A percentile compares a stretch with the other conserved stretches of the same genome.
Conservation (phyloP, 2,113 vertebrate species). For the Grammomys surdaster region DNA sequence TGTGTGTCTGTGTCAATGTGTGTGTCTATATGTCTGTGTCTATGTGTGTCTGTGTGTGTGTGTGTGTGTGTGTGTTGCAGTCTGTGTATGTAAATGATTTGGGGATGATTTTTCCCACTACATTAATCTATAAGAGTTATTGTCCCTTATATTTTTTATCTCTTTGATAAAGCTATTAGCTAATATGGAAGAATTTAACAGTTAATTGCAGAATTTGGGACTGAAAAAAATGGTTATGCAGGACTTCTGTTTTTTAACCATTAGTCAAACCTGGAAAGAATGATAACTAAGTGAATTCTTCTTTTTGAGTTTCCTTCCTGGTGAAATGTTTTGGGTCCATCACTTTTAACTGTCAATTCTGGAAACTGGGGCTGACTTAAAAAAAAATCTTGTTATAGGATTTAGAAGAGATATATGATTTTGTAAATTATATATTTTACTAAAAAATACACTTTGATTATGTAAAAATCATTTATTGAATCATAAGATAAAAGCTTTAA, state of each 20-base stretch:
- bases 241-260: not conserved
- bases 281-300: not conserved
- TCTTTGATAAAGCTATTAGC: not conserved
- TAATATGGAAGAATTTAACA: not conserved
- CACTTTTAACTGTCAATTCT: not conserved
- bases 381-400: not conserved
- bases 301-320: not conserved
- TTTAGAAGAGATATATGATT: not conserved
- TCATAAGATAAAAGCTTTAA: not conserved
- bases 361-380: not conserved
- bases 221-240: not conserved
- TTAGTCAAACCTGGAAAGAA: not conserved
- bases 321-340: not conserved
- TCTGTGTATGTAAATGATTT: not conserved
- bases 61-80: not conserved
- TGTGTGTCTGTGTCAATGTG: too few species aligned
- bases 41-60: not conserved
- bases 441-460: not conserved
- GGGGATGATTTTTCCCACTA: not conserved
- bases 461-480: not conserved
- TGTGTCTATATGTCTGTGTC: not conserved
- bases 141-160: not conserved
- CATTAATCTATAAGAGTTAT: not conserved
- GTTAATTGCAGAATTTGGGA: not conserved
- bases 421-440: not conserved